Conservation (phyloP, 2,797 vertebrate genomes). For the Petrocephalus sullivani region DNA sequence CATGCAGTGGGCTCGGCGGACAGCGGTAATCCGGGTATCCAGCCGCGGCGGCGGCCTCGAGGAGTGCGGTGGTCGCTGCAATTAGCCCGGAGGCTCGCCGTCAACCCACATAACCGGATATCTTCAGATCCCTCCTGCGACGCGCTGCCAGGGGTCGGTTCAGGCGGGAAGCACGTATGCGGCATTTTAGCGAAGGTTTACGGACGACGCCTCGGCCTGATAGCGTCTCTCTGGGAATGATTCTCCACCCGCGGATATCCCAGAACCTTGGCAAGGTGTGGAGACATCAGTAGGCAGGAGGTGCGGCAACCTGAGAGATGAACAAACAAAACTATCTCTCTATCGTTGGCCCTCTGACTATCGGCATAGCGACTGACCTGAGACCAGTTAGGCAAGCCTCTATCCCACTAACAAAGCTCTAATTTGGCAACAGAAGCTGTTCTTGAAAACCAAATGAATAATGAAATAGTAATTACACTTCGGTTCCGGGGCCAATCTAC, state of each 20-base stretch:
- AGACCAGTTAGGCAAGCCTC: conserved; percentile 4
- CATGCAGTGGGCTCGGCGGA: neutral
- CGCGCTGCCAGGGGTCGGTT: neutral
- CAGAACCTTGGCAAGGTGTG: neutral
- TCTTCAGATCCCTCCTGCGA: neutral
- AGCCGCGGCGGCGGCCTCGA: neutral
- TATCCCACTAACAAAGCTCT: neutral
- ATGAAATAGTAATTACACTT: conserved; percentile 14
- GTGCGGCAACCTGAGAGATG: neutral
- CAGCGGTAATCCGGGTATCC: neutral
- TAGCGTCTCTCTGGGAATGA: neutral
- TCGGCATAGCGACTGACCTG: neutral
- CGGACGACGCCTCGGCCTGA: neutral
- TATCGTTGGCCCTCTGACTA: neutral
- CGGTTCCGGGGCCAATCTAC: neutral
- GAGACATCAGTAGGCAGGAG: neutral
- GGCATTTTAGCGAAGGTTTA: neutral
- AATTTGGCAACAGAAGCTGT: conserved; percentile 8
- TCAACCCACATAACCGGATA: neutral
- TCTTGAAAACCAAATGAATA: conserved; percentile 9
- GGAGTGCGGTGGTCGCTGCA: neutral
- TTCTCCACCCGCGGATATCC: neutral
- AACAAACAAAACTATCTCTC: neutral
- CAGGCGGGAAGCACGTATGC: neutral
- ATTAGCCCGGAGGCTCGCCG: neutral